Evolutionary conservation across 2,888 invertebrate species (phyloP).

Genomic region (Junonia oenone): DNA sequence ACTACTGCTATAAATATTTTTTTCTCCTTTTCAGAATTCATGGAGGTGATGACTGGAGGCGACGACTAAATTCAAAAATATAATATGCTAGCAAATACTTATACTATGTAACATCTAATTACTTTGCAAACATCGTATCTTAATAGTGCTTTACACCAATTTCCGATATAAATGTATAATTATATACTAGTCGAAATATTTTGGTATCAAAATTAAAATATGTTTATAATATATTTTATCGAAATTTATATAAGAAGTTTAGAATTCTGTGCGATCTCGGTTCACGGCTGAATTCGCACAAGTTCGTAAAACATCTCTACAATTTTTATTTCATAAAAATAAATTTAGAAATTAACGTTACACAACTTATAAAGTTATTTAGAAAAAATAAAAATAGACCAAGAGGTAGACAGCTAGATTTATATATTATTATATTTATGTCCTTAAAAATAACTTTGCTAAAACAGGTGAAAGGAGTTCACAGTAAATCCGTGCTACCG

Average conservation of each 20-base stretch:
- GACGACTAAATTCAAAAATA: conserved; percentile 77
- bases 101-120: background rate
- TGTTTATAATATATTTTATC: too few species aligned
- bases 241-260: too few species aligned
- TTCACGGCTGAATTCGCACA: background rate
- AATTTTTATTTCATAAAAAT: background rate
- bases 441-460: background rate
- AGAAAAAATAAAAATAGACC: background rate
- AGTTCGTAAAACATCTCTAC: background rate
- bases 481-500: too few species aligned
- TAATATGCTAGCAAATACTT: background rate
- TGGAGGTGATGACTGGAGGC: conserved; percentile 92
- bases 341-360: background rate
- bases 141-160: background rate
- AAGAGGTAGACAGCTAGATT: background rate
- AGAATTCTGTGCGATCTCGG: background rate
- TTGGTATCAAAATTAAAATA: background rate
- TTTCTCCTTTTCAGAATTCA: conserved; percentile 82
- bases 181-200: background rate
- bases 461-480: too few species aligned
- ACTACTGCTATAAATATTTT: too few species aligned
- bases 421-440: too few species aligned
- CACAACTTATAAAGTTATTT: background rate
- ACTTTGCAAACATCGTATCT: background rate
- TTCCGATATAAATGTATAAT: background rate